Percentiles rank a stretch among this genome's conserved stretches.
Evolutionary conservation across 2,797 vertebrate species (phyloP).

Genomic region (Sciaenops ocellatus): DNA sequence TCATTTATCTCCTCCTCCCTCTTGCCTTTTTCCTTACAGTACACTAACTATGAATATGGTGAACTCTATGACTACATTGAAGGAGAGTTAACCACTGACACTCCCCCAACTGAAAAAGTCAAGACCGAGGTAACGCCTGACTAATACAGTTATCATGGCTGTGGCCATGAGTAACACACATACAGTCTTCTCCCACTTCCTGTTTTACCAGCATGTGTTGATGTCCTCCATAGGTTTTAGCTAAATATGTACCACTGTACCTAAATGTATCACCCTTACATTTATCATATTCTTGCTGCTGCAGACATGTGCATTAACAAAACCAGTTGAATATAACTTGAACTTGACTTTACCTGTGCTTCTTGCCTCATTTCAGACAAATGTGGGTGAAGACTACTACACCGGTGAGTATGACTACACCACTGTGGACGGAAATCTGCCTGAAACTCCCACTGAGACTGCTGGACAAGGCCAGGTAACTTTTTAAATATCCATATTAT

Average conservation of each 20-base stretch:
- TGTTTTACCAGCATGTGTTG: slow-evolving; percentile 1
- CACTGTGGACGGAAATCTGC: slow-evolving; percentile 86
- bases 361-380: slow-evolving; percentile 70
- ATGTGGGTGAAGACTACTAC: slow-evolving; percentile 88
- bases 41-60: slow-evolving; percentile 92
- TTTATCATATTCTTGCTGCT: not conserved
- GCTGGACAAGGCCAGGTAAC: slow-evolving; percentile 89
- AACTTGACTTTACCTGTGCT: not conserved
- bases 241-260: not conserved
- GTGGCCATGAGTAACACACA: slow-evolving; percentile 20
- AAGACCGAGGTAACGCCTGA: slow-evolving; percentile 90
- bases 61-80: slow-evolving; percentile 93
- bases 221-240: not conserved
- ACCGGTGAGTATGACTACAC: slow-evolving; percentile 88
- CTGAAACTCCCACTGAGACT: slow-evolving; percentile 85
- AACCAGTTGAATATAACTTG: not conserved
- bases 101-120: slow-evolving; percentile 87
- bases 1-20: slow-evolving; percentile 34
- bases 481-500: not conserved
- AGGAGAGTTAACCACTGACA: slow-evolving; percentile 88
- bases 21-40: slow-evolving; percentile 87
- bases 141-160: slow-evolving; percentile 33
- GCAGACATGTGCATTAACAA: not conserved
- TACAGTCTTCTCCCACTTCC: not conserved
- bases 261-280: not conserved